Evolutionary conservation across 1,140 invertebrate genomes (phyloP), one percentile per base, ranked within the genome.

Genomic region (Bombus pyrosoma): DNA sequence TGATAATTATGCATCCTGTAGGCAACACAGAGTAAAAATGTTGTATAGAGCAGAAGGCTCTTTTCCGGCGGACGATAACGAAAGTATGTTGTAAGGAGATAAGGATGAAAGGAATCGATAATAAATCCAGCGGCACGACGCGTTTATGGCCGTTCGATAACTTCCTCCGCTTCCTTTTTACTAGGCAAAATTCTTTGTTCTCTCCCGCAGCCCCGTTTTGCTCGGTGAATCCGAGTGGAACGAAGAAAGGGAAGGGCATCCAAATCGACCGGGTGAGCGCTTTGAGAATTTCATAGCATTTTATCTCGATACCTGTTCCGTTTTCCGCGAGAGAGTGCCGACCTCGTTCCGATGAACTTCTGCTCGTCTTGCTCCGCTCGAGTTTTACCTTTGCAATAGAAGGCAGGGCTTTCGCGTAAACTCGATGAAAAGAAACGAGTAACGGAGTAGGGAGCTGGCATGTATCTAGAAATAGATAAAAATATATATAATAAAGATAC

Each of bases 1-100:
- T 74, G 83, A 87, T 90, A 91, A 91, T 91, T 91, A 90, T 91
- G 89, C 89, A 74, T 82, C 47, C 77, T 83, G 41, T 79, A 73
- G 37, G 57, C 57, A 9, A 47, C 62, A 59, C 62, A 47, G 39
- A 18, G n/a, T 57, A n/a, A 64, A 75, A 32, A 59, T 37, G 32
- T 13, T 37, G 57, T 28, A 62, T 4, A 43, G 43, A 39, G 47
- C 57, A 37, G 59, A 74, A 68, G 66, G 62, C 77, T 79, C 28
- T 34, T 73, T 66, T 57, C 34, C 22, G 28, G n/a, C 34, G 68
- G 47, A 69, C 76, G 68, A 74, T 81, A 85, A 89, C 66, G 87
- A 89, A 86, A 89, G 81, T 86, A 85, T 77, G 85, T 81, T 81
- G 79, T 81, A 59, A 76, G 59, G 66, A 75, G 89, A 90, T 90